Conservation (phyloP, 2,797 vertebrate genomes). For the Podarcis lilfordi region DNA sequence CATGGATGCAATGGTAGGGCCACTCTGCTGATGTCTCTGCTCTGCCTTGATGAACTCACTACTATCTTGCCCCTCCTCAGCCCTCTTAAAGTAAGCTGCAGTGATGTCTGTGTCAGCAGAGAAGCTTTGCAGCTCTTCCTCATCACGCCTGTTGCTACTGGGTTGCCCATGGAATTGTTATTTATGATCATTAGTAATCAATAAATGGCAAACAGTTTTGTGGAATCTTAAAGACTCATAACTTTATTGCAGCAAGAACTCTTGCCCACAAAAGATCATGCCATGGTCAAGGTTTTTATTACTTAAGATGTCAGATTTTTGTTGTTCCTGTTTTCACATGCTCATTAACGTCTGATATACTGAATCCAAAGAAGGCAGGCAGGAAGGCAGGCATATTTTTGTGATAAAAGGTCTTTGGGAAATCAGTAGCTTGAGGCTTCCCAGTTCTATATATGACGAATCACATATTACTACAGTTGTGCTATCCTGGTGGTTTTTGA, state of each 20-base stretch:
- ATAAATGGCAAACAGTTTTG: not conserved
- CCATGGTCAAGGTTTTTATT: not conserved
- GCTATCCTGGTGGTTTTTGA: constrained; percentile 14
- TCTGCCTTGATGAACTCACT: no score
- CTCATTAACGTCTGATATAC: not conserved
- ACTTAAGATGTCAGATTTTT: not conserved
- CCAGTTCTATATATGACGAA: not conserved
- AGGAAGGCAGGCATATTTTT: not conserved
- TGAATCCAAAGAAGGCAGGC: not conserved
- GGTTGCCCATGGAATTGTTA: not conserved
- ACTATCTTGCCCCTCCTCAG: no score
- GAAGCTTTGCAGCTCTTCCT: no score
- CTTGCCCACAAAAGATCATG: not conserved
- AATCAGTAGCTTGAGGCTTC: not conserved
- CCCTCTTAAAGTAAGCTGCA: no score
- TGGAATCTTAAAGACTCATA: not conserved
- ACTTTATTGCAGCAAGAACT: not conserved
- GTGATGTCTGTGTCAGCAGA: no score
- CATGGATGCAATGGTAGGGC: no score
- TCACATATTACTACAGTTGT: not conserved
- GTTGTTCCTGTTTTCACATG: not conserved
- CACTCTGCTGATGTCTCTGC: no score
- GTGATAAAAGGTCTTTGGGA: not conserved
- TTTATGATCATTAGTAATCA: not conserved
- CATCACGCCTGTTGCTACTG: not conserved